Evolutionary conservation across 2,113 vertebrate genomes (phyloP).

Genomic region (Rhinolophus sinicus): DNA sequence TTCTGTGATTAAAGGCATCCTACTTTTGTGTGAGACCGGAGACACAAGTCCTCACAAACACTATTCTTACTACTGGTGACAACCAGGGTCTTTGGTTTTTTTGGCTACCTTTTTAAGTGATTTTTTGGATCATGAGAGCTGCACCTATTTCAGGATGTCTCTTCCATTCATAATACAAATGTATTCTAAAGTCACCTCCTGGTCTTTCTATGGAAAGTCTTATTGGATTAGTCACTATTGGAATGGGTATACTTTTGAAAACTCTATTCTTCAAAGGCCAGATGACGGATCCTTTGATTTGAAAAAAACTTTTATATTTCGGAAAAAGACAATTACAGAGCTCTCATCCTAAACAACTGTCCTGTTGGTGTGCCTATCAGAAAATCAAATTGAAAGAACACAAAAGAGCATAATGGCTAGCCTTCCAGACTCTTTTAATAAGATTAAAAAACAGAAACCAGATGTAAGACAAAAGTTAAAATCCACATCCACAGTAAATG

Average conservation of each 20-base stretch:
- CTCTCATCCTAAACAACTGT: not conserved
- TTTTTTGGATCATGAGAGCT: not conserved
- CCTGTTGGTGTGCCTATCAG: not conserved
- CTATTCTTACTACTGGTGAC: not conserved
- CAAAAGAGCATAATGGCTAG: not conserved
- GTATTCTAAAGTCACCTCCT: not conserved
- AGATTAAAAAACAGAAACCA: not conserved
- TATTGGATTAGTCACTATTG: not conserved
- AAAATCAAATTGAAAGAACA: not conserved
- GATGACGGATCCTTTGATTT: not conserved
- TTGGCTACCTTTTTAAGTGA: not conserved
- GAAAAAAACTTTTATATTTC: not conserved
- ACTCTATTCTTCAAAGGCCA: not conserved
- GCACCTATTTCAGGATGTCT: not conserved
- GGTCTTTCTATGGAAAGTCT: not conserved
- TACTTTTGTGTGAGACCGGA: not conserved
- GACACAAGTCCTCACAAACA: not conserved
- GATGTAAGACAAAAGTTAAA: not conserved
- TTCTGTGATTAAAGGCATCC: not conserved
- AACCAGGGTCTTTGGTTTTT: not conserved
- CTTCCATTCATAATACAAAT: not conserved
- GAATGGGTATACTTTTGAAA: not conserved
- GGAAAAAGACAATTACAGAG: not conserved
- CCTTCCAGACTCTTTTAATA: not conserved
- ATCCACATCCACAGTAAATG: not conserved